Base-by-base conservation (phyloP, 2,888 invertebrate species). In the Sepiola atlantica region DNA sequence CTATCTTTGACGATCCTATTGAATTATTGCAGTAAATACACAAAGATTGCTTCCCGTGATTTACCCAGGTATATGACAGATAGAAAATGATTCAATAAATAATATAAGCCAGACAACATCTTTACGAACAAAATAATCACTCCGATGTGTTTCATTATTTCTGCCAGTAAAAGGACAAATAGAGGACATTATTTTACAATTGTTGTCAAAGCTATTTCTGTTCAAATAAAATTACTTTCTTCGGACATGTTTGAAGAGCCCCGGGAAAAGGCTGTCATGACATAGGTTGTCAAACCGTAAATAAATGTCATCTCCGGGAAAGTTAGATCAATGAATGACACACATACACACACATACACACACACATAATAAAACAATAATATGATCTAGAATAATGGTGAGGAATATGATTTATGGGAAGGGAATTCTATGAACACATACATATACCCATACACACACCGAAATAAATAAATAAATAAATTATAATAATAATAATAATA, bases 191-290 rank as follows among this genome's bases (percentile, higher is more conserved):
- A 45, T 77, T 77, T 77, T 77, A n/a, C 77, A 77, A 77, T 77
- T 77, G 32, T 77, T 77, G 77, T 77, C 77, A 77, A 32, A 77
- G 77, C 77, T 77, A 77, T 77, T 77, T 77, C 32, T 77, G 77
- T 77, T 77, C 77, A 77, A 77, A 77, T 77, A n/a, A 77, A 77
- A 77, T 77, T 77, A 77, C 77, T 77, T 77, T 77, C 77, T 77
- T 77, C 16, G 77, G 77, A 77, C 77, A 77, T 77, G 77, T 77
- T 77, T 77, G 77, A 77, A 32, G 77, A 77, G 77, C 32, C 32
- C 32, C 77, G 21, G 77, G 77, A 77, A 77, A 77, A 77, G 14
- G 77, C 77, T 77, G 77, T n/a, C 77, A n/a, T 77, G 77, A 77
- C n/a, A 77, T n/a, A n/a, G 77, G 77, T 77, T 77, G 77, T 32